These are phyloP conservation scores for Vesta saturnalis DNA, from an alignment of 2,888 invertebrate species.

Conservation along the genomic window DNA sequence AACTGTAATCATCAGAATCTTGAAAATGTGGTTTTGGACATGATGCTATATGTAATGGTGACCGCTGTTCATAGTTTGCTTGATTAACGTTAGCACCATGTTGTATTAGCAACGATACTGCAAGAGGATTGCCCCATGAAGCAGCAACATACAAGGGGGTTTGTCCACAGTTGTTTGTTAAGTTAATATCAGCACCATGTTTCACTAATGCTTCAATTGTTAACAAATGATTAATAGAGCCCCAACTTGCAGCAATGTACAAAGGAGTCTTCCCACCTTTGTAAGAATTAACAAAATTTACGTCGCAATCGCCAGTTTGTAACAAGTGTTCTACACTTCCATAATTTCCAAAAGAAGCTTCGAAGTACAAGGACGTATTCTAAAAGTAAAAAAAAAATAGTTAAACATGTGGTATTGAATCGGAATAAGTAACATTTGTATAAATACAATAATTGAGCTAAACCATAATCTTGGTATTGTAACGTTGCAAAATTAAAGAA, in stretches of 20 bases:
- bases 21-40: not conserved
- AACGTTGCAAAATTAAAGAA: too few species aligned
- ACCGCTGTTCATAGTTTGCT: not conserved
- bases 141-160: not conserved
- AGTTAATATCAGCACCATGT: not conserved
- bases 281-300: not conserved
- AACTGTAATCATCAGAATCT: not conserved
- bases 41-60: not conserved
- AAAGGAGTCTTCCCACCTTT: not conserved
- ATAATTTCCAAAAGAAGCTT: not conserved
- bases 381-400: not conserved
- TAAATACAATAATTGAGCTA: too few species aligned
- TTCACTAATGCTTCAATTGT: not conserved
- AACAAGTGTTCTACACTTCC: not conserved
- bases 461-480: too few species aligned
- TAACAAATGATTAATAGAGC: not conserved
- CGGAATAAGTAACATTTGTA: too few species aligned
- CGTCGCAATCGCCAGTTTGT: constrained; percentile 46
- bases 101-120: not conserved
- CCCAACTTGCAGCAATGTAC: not conserved
- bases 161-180: not conserved
- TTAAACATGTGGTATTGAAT: too few species aligned
- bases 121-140: not conserved
- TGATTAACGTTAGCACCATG: not conserved
- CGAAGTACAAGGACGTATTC: not conserved